phyloP scores from a whole-genome alignment of 1,140 invertebrate genomes.

The Whitmania pigra region DNA sequence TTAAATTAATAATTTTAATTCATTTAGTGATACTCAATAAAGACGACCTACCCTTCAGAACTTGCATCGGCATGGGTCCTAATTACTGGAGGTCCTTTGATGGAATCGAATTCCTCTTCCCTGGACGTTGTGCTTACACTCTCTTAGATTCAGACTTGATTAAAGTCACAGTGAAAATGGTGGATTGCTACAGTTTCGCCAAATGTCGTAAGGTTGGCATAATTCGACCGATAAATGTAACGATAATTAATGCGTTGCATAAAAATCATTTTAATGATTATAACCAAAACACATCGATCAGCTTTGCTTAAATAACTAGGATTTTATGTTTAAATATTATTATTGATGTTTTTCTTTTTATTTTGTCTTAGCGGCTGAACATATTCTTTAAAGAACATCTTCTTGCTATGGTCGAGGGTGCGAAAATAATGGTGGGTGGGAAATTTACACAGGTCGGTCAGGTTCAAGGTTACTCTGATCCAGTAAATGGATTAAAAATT shows the following conservation, averaged over 20 bases:
- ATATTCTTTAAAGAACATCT: background rate
- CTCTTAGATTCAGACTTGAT: background rate
- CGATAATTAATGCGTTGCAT: background rate
- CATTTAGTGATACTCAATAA: conserved; percentile 1
- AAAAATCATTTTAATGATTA: background rate
- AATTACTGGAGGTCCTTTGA: conserved; percentile 19
- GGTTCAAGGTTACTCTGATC: conserved; percentile 4
- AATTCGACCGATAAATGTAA: background rate
- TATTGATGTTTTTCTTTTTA: background rate
- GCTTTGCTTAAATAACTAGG: no score
- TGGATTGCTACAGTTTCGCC: conserved; percentile 5
- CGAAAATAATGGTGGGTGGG: no score
- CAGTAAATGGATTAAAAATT: background rate
- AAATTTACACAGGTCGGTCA: background rate
- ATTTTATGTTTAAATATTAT: background rate
- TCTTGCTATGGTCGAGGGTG: background rate
- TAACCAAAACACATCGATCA: background rate
- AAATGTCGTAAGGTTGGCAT: conserved; percentile 11
- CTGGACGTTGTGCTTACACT: conserved; percentile 14
- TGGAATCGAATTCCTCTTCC: conserved; percentile 17
- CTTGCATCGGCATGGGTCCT: background rate
- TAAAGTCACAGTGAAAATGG: background rate
- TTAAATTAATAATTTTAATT: background rate
- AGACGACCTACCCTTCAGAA: background rate
- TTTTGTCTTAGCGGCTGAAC: background rate